A percentile compares a stretch with the other conserved stretches of the same genome.
Evolutionary conservation across 2,797 vertebrate species (phyloP).

Genomic region (Botia almorhae): DNA sequence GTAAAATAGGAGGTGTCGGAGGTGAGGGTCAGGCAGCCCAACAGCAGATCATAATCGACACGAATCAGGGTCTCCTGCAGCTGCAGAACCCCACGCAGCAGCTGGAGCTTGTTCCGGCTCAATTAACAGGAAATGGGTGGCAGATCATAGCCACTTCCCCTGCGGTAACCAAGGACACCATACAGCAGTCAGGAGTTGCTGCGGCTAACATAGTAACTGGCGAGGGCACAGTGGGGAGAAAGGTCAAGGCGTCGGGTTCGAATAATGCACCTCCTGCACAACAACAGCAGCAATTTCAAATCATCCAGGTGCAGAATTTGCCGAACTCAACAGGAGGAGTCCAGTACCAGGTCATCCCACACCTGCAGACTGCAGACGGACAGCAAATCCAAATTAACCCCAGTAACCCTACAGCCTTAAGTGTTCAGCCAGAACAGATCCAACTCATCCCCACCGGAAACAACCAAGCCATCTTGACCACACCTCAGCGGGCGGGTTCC

Average conservation of each 20-base stretch:
- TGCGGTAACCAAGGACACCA: constrained; percentile 88
- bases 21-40: constrained; percentile 81
- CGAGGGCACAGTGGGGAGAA: constrained; percentile 79
- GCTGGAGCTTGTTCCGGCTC: constrained; percentile 94
- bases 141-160: constrained; percentile 92
- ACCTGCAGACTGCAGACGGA: constrained; percentile 93
- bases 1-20: constrained; percentile 97
- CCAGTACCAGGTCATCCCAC: constrained; percentile 98
- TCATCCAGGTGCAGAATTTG: constrained; percentile 91
- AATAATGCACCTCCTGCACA: constrained; percentile 75
- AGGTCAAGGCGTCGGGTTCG: constrained; percentile 78
- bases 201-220: constrained; percentile 78
- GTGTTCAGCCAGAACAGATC: constrained; percentile 86
- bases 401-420: constrained; percentile 82
- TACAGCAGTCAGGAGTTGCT: constrained; percentile 81
- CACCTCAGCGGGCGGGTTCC: constrained; percentile 59
- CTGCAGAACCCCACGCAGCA: constrained; percentile 90
- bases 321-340: constrained; percentile 88
- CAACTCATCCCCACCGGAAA: constrained; percentile 92
- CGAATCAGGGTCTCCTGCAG: constrained; percentile 90
- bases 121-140: constrained; percentile 95
- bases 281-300: constrained; percentile 87
- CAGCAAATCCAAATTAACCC: constrained; percentile 95
- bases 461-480: constrained; percentile 89
- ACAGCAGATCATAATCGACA: constrained; percentile 92